phyloP scores from a whole-genome alignment of 2,797 vertebrate genomes.

The Pelochelys cantorii region DNA sequence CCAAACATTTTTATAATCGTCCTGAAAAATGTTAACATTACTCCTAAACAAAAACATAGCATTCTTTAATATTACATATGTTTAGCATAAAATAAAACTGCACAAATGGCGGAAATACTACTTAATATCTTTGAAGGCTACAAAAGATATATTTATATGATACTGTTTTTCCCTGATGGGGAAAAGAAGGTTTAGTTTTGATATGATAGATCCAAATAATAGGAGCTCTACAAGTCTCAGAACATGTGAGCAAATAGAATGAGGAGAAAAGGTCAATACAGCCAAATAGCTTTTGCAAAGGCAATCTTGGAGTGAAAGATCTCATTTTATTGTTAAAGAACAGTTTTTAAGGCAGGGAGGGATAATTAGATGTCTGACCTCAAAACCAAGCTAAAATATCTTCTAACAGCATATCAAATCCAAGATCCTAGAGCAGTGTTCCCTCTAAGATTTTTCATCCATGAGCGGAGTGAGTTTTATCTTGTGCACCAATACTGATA shows the following conservation, averaged over 20 bases:
- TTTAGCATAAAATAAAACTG: not conserved
- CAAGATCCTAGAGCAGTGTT: not conserved
- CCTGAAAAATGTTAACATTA: not conserved
- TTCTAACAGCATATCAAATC: not conserved
- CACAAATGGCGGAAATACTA: conserved; percentile 8
- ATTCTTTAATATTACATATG: not conserved
- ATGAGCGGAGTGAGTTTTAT: no score
- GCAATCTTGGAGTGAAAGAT: not conserved
- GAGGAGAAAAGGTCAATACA: not conserved
- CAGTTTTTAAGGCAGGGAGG: not conserved
- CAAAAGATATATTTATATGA: not conserved
- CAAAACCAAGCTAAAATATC: not conserved
- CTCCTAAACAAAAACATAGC: not conserved
- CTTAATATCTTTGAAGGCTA: not conserved
- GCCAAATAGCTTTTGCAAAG: not conserved
- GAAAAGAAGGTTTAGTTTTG: not conserved
- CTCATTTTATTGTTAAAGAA: not conserved
- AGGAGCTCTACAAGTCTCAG: conserved; percentile 2
- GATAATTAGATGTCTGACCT: not conserved
- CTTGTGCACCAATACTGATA: no score
- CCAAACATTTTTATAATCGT: not conserved
- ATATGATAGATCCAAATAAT: not conserved
- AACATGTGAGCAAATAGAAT: not conserved
- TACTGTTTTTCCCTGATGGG: not conserved
- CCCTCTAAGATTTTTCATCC: no score